These are phyloP conservation scores for Himantopus leucocephalus DNA, from an alignment of 2,113 vertebrate species.

Conservation along the genomic window DNA sequence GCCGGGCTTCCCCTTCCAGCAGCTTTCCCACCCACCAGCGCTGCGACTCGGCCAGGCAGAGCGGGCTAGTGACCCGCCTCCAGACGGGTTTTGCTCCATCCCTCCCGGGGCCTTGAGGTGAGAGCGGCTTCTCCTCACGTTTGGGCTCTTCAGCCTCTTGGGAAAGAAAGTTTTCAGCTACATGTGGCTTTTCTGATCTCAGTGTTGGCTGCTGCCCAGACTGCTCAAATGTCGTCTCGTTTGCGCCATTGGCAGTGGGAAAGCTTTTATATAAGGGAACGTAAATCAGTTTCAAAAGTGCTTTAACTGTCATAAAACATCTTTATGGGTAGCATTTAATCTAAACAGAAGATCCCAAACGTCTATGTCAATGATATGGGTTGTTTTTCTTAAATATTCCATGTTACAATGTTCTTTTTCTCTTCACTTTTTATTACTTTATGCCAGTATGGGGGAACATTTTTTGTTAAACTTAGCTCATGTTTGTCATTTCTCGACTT, in stretches of 20 bases:
- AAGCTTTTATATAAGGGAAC: constrained; percentile 10
- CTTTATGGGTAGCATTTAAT: background rate
- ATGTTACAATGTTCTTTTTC: background rate
- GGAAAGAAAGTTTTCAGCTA: background rate
- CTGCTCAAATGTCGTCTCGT: background rate
- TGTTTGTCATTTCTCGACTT: background rate
- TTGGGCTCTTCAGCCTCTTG: background rate
- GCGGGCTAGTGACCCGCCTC: background rate
- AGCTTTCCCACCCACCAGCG: rapidly evolving
- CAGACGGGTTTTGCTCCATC: background rate
- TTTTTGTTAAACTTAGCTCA: background rate
- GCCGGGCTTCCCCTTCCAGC: background rate
- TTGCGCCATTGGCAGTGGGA: background rate
- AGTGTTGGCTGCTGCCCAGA: constrained; percentile 8
- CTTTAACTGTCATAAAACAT: background rate
- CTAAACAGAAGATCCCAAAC: background rate
- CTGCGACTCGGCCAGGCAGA: rapidly evolving
- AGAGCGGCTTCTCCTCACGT: background rate
- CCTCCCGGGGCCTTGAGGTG: background rate
- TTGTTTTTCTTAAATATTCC: background rate
- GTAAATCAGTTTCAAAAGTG: constrained; percentile 17
- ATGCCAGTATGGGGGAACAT: background rate
- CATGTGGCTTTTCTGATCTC: background rate
- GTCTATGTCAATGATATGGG: background rate
- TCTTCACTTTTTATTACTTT: background rate